Base-by-base conservation (phyloP, 2,797 vertebrate genomes). In the Dendrocincla fuliginosa region DNA sequence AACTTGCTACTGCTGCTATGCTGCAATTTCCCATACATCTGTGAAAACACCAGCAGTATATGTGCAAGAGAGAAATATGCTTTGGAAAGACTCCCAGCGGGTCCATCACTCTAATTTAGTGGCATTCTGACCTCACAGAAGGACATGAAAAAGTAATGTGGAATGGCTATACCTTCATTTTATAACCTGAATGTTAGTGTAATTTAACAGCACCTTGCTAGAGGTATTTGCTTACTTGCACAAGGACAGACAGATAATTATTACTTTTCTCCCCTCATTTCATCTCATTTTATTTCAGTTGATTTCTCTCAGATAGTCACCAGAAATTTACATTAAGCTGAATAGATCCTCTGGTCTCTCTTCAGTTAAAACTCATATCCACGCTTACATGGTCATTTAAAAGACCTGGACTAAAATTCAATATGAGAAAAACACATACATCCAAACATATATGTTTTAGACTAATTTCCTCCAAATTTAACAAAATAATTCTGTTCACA, bases 21-120 rank as follows among this genome's bases (percentile, higher is more conserved):
- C 46, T 81, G 9, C 46, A 68, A 87, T 93, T 93, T 89, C 61
- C 76, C 49, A 71, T 18, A 61, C 35, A 92, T 77, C 89, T 94
- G 69, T 3, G 10, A 82, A 91, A 93, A 87, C 5, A 2, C 24
- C 87, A 56, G 65, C 61, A 91, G 27, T 89, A 33, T 59, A 81
- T 1, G 5, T 63, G 20, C 59, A 78, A 60, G 61, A 78, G 32
- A 28, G 68, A 32, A 93, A 92, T 87, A 92, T 41, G 23, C 46
- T 87, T 76, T 64, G 68, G 39, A 80, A 89, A 84, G 84, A 83
- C 91, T 92, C 89, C 92, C 92, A 41, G 30, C 1, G 2, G 87
- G 79, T 78, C 41, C 52, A 96, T 93, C 83, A 50, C 13, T 95
- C 87, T 80, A 53, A 86, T 33, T 89, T 84, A 88, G 61, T 67